These are phyloP conservation scores for Seriola aureovittata DNA, from an alignment of 2,113 vertebrate species.

Conservation along the genomic window DNA sequence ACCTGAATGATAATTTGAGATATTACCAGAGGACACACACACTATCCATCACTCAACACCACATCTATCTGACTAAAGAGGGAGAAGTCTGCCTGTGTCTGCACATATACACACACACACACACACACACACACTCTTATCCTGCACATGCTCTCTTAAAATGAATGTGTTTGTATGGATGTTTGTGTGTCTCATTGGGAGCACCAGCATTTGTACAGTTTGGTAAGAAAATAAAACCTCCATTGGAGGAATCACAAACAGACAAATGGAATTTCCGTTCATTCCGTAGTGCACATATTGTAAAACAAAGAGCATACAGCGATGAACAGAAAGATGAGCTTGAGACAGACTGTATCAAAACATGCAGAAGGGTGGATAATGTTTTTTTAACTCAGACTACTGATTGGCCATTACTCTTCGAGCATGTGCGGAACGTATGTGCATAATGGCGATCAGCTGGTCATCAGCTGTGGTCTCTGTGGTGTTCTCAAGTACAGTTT, in stretches of 20 bases:
- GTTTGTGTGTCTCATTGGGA: background rate
- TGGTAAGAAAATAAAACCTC: background rate
- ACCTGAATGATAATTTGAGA: slow-evolving; percentile 46
- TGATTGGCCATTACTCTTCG: background rate
- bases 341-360: too few species aligned
- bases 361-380: background rate
- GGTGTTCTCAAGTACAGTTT: background rate
- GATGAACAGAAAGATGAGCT: background rate
- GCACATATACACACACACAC: background rate
- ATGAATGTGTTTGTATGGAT: background rate
- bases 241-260: background rate
- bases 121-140: background rate
- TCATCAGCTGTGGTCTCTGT: slow-evolving; percentile 1
- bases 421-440: slow-evolving; percentile 20
- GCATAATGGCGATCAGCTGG: slow-evolving; percentile 24
- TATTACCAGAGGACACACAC: slow-evolving; percentile 39
- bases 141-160: background rate
- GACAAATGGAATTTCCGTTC: background rate
- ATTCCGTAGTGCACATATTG: background rate
- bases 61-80: slow-evolving; percentile 13
- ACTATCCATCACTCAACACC: slow-evolving; percentile 49
- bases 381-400: background rate
- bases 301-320: background rate
- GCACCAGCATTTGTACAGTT: background rate
- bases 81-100: background rate